These are phyloP conservation scores for Aphidius gifuensis DNA, from an alignment of 1,140 invertebrate species.

Conservation along the genomic window DNA sequence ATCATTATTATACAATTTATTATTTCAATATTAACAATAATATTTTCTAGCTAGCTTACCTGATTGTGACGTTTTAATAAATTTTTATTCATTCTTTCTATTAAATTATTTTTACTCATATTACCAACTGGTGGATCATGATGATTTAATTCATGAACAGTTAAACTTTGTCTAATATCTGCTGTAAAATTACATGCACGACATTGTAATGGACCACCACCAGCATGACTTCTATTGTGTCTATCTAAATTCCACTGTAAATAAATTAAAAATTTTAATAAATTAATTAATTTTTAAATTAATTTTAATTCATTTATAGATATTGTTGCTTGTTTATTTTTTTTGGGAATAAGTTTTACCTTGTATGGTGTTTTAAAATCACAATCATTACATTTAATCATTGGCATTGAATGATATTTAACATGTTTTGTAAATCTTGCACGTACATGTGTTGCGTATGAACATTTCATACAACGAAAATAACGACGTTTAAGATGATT, in stretches of 20 bases:
- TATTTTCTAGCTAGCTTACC: slow-evolving; percentile 23
- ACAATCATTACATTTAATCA: slow-evolving; percentile 90
- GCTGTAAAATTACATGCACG: slow-evolving; percentile 87
- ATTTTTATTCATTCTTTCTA: slow-evolving; percentile 53
- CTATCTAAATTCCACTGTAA: slow-evolving; percentile 81
- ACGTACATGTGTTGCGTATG: slow-evolving; percentile 85
- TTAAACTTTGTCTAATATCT: slow-evolving; percentile 88
- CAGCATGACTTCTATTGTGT: slow-evolving; percentile 87
- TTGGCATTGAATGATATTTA: slow-evolving; percentile 91
- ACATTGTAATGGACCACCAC: slow-evolving; percentile 78
- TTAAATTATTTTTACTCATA: slow-evolving; percentile 46
- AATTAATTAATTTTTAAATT: slow-evolving; percentile 13
- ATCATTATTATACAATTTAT: neutral
- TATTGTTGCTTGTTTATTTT: too few species aligned
- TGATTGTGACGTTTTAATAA: slow-evolving; percentile 52
- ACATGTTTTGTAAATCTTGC: slow-evolving; percentile 89
- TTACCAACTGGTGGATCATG: slow-evolving; percentile 72
- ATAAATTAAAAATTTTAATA: slow-evolving; percentile 17
- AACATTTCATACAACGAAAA: slow-evolving; percentile 84
- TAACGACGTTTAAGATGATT: slow-evolving; percentile 61
- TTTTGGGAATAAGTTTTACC: slow-evolving; percentile 27
- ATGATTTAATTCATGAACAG: slow-evolving; percentile 87
- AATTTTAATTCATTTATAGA: neutral
- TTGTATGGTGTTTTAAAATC: slow-evolving; percentile 91
- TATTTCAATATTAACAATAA: neutral